Percentiles rank a stretch among this genome's conserved stretches.
Evolutionary conservation across 2,113 vertebrate genomes (phyloP).

Genomic region (Morone chrysops): DNA sequence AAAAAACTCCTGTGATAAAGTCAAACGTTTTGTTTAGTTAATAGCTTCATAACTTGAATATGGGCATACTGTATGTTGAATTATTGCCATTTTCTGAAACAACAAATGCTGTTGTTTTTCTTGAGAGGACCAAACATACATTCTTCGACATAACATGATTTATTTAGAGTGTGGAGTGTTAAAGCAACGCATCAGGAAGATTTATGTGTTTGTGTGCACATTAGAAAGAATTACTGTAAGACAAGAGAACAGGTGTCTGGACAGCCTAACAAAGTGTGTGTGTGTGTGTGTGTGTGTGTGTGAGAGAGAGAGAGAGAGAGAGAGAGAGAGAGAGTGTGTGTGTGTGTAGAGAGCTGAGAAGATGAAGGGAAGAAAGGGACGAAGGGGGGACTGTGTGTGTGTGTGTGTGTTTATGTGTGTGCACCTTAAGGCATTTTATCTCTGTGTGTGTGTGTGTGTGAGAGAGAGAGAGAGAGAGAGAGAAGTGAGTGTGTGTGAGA

Average conservation of each 20-base stretch:
- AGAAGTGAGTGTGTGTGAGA: not conserved
- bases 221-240: not conserved
- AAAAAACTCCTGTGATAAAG: too few species aligned
- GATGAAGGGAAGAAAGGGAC: too few species aligned
- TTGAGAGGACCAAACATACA: not conserved
- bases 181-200: not conserved
- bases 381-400: too few species aligned
- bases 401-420: too few species aligned
- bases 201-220: not conserved
- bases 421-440: too few species aligned
- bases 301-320: not conserved
- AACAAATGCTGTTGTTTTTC: not conserved
- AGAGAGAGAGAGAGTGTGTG: not conserved
- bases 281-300: not conserved
- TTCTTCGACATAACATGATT: not conserved
- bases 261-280: not conserved
- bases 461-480: not conserved
- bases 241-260: conserved; percentile 21
- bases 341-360: conserved; percentile 15
- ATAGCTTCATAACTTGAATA: too few species aligned
- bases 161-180: not conserved
- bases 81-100: not conserved
- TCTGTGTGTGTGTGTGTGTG: too few species aligned
- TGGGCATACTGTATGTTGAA: too few species aligned
- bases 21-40: not conserved